Evolutionary conservation across 2,888 invertebrate genomes (phyloP).

Genomic region (Stenotaenia linearis): DNA sequence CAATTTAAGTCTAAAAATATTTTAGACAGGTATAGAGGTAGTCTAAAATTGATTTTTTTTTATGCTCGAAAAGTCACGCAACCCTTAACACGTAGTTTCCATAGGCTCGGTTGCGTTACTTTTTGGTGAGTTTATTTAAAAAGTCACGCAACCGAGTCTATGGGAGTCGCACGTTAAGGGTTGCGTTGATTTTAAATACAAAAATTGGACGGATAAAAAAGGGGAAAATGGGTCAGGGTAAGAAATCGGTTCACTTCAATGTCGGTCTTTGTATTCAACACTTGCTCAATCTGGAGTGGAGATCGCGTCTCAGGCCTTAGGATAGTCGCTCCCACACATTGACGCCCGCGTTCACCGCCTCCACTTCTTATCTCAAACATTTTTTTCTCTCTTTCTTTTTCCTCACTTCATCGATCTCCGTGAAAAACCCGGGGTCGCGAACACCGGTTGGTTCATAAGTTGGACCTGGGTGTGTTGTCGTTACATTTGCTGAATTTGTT

Average conservation of each 20-base stretch:
- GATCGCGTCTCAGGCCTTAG: conserved; percentile 26
- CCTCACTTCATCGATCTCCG: conserved; percentile 19
- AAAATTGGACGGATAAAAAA: no score
- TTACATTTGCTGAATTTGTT: conserved; percentile 20
- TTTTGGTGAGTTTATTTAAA: no score
- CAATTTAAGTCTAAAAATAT: no score
- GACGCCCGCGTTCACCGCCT: conserved; percentile 21
- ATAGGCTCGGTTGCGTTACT: no score
- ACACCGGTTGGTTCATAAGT: conserved; percentile 26
- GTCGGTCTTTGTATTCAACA: conserved; percentile 22
- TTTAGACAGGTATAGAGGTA: not conserved
- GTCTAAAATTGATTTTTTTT: no score
- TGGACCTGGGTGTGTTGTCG: conserved; percentile 2
- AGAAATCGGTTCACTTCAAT: conserved; percentile 13
- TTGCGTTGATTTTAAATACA: no score
- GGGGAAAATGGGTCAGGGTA: conserved; percentile 1
- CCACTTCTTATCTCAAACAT: not conserved
- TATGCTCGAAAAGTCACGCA: no score
- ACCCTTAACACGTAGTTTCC: no score
- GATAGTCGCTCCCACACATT: conserved; percentile 19
- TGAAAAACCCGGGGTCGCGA: conserved; percentile 23
- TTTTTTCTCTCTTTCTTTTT: conserved; percentile 7
- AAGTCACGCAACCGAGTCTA: no score
- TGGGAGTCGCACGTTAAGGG: no score
- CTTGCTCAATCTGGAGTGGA: conserved; percentile 26